Evolutionary conservation across 2,113 vertebrate genomes (phyloP).

Genomic region (Nothoprocta perdicaria): DNA sequence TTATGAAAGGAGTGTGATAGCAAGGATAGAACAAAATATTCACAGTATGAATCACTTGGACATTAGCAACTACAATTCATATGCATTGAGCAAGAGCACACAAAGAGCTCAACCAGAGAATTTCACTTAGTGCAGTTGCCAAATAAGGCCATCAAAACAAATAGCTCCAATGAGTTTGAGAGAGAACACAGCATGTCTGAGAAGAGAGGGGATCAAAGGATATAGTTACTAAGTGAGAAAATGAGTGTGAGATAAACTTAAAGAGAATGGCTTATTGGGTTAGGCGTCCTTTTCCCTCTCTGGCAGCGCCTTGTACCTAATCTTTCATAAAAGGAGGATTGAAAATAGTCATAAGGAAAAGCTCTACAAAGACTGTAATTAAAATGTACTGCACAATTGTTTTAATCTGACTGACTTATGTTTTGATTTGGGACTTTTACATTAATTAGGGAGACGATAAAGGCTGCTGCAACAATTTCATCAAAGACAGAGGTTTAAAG

Average conservation of each 20-base stretch:
- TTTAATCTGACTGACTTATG: conserved; percentile 52
- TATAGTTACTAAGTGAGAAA: conserved; percentile 54
- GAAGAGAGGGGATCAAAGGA: conserved; percentile 25
- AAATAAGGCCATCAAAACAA: conserved; percentile 41
- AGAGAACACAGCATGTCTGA: conserved; percentile 19
- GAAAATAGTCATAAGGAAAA: conserved; percentile 42
- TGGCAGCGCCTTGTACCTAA: conserved; percentile 3
- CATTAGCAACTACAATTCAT: conserved; percentile 22
- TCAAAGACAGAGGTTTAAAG: conserved; percentile 55
- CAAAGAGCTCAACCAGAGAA: conserved; percentile 5
- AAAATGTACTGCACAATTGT: conserved; percentile 30
- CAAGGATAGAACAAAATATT: conserved; percentile 17
- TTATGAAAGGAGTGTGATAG: background rate
- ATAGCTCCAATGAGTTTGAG: conserved; percentile 23
- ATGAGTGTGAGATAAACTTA: conserved; percentile 47
- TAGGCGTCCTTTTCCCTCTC: conserved; percentile 34
- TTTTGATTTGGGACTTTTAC: conserved; percentile 36
- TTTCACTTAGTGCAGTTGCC: conserved; percentile 30
- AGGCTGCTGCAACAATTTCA: conserved; percentile 16
- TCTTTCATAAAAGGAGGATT: conserved; percentile 16
- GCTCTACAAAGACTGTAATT: conserved; percentile 27
- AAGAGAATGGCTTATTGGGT: conserved; percentile 44
- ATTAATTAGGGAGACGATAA: conserved; percentile 56
- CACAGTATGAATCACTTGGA: background rate
- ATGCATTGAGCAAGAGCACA: background rate